Conservation (phyloP, 2,113 vertebrate species). For the Castor canadensis region DNA sequence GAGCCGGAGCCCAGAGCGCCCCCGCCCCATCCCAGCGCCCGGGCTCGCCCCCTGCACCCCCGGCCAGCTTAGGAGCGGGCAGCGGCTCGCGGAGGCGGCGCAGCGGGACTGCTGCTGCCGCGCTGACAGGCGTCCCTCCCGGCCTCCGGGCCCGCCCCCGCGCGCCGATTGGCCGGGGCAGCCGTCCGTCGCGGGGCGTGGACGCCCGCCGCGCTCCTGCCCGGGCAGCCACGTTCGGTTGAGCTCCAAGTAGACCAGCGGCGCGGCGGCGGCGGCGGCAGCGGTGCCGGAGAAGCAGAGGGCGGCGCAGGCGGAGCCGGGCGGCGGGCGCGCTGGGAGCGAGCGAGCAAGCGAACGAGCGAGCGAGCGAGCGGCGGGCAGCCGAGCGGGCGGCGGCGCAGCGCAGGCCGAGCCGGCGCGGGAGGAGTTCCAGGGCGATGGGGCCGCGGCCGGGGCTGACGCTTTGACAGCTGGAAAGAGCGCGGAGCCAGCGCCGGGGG, state of each 20-base stretch:
- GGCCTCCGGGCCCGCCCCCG: slow-evolving; percentile 68
- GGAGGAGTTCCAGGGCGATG: slow-evolving; percentile 89
- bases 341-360: slow-evolving; percentile 36
- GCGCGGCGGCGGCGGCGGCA: slow-evolving; percentile 66
- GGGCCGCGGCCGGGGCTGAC: slow-evolving; percentile 91
- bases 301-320: slow-evolving; percentile 80
- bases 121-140: slow-evolving; percentile 71
- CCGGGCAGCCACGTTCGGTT: slow-evolving; percentile 89
- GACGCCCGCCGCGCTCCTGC: slow-evolving; percentile 80
- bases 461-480: slow-evolving; percentile 92
- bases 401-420: slow-evolving; percentile 71
- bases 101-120: slow-evolving; percentile 58
- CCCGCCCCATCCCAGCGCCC: neutral
- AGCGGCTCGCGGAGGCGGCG: slow-evolving; percentile 49
- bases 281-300: slow-evolving; percentile 70
- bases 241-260: slow-evolving; percentile 82
- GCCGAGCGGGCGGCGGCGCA: slow-evolving; percentile 57
- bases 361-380: slow-evolving; percentile 48
- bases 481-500: slow-evolving; percentile 80
- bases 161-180: slow-evolving; percentile 68
- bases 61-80: neutral
- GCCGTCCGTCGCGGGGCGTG: slow-evolving; percentile 77
- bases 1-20: neutral
- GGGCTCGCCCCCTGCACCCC: slow-evolving; percentile 43
- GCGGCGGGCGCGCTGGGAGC: slow-evolving; percentile 47